phyloP scores from a whole-genome alignment of 1,140 invertebrate species.

The Lysiphlebus fabarum region DNA sequence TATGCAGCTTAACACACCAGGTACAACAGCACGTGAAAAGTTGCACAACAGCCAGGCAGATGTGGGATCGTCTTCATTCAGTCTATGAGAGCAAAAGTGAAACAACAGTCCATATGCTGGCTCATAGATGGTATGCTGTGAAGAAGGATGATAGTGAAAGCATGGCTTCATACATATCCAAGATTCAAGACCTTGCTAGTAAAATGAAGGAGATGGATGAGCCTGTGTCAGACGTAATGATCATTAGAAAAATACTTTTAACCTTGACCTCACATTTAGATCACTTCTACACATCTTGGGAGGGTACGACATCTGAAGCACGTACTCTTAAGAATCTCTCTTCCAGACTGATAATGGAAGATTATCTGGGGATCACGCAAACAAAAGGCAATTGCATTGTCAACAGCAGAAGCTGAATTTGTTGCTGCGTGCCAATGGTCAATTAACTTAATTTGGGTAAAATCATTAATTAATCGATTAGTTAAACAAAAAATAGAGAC shows the following conservation, averaged over 20 bases:
- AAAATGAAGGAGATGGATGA: conserved; percentile 32
- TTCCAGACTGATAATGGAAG: conserved; percentile 32
- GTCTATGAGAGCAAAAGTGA: too few relatives aligned
- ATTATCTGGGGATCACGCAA: conserved; percentile 45
- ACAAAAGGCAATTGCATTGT: conserved; percentile 48
- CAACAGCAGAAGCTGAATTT: conserved; percentile 53
- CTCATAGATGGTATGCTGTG: too few relatives aligned
- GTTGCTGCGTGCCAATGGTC: conserved; percentile 40
- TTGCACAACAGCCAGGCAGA: conserved; percentile 31
- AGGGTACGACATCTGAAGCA: conserved; percentile 28
- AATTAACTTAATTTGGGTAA: conserved; percentile 41
- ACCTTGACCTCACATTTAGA: conserved; percentile 31
- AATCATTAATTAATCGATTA: conserved; percentile 26
- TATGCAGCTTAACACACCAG: conserved; percentile 29
- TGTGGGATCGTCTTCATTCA: conserved; percentile 36
- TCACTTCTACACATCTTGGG: conserved; percentile 46
- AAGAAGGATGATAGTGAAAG: conserved; percentile 12
- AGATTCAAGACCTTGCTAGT: conserved; percentile 34
- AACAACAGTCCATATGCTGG: too few relatives aligned
- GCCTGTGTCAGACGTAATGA: conserved; percentile 31
- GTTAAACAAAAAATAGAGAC: not conserved
- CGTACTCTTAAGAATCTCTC: conserved; percentile 23
- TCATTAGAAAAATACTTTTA: conserved; percentile 40
- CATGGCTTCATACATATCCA: conserved; percentile 32
- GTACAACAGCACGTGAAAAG: conserved; percentile 36